A percentile compares a stretch with the other conserved stretches of the same genome.
These are phyloP conservation scores for Buathra laborator DNA, from an alignment of 2,888 invertebrate genomes.

Conservation along the genomic window DNA sequence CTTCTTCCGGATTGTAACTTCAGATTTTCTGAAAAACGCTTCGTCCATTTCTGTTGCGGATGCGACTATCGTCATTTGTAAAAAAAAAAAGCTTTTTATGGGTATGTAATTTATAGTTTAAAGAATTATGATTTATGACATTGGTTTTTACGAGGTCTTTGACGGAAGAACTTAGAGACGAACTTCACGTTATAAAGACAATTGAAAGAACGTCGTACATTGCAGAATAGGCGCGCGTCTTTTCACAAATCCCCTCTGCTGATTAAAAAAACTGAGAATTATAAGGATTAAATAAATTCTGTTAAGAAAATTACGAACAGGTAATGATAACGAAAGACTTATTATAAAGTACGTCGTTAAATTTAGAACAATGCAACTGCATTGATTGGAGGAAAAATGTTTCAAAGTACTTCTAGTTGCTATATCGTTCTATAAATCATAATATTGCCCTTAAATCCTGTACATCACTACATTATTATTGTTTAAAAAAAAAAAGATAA, in stretches of 20 bases:
- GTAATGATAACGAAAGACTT: too few relatives aligned
- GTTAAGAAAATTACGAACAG: too few relatives aligned
- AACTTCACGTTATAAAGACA: background rate
- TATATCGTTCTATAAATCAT: too few relatives aligned
- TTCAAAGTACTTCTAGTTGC: too few relatives aligned
- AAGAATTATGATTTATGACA: constrained; percentile 6
- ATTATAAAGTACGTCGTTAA: too few relatives aligned
- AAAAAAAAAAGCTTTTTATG: background rate
- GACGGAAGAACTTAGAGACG: background rate
- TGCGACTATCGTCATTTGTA: background rate
- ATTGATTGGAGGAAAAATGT: too few relatives aligned
- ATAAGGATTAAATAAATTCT: too few relatives aligned
- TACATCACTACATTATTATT: background rate
- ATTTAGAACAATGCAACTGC: too few relatives aligned
- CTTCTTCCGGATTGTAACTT: constrained; percentile 12
- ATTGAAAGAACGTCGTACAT: background rate
- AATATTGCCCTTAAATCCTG: background rate
- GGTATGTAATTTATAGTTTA: background rate
- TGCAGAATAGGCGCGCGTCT: background rate
- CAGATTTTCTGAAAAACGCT: constrained; percentile 1
- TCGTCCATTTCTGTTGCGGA: background rate
- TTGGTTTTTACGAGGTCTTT: background rate
- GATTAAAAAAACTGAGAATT: too few relatives aligned
- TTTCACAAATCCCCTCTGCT: background rate
- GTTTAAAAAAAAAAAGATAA: background rate